Evolutionary conservation across 2,113 vertebrate species (phyloP), one percentile per base, ranked within the genome.

Genomic region (Nyctibius bracteatus): DNA sequence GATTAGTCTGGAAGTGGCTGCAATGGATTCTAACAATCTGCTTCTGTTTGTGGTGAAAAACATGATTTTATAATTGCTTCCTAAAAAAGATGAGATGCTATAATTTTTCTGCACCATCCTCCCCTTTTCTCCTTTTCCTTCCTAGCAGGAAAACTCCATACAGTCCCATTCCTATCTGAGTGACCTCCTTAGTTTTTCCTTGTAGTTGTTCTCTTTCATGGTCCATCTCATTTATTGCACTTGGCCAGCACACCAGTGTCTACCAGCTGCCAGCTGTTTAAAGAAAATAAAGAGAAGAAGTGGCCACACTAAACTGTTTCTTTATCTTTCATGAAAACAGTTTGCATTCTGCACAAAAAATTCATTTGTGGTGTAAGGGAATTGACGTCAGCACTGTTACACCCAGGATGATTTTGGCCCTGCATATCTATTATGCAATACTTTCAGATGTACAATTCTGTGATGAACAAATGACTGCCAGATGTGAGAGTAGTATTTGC

Each of bases 381-480:
- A 93, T 94, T 96, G 95, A 94, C 95, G 91, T 97, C 92, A 96
- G 78, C 88, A 74, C 88, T 90, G 91, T 95, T 97, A 96, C 96
- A 91, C 85, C 84, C 92, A 86, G 81, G 67, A 96, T 94, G 88
- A 94, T 94, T 96, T 97, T 97, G 94, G 93, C 96, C 93, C 92
- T 86, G 70, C 47, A 30, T 93, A 75, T 91, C 78, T 91, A 73
- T 97, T 96, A 95, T 92, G 97, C 92, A 97, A 97, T 92, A 85
- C 51, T 97, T 96, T 97, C 92, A 97, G 87, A 96, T 95, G 93
- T 77, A 94, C 91, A 88, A 20, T 65, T 96, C 77, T 92, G 15
- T 79, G 81, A 96, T 94, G 91, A 95, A 70, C 90, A 97, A 98
- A 97, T 97, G 85, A 96, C 58, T 96, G 93, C 96, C 96, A 96